A percentile compares a stretch with the other conserved stretches of the same genome.
Conservation (phyloP, 2,888 invertebrate genomes). For the Bibio marci region DNA sequence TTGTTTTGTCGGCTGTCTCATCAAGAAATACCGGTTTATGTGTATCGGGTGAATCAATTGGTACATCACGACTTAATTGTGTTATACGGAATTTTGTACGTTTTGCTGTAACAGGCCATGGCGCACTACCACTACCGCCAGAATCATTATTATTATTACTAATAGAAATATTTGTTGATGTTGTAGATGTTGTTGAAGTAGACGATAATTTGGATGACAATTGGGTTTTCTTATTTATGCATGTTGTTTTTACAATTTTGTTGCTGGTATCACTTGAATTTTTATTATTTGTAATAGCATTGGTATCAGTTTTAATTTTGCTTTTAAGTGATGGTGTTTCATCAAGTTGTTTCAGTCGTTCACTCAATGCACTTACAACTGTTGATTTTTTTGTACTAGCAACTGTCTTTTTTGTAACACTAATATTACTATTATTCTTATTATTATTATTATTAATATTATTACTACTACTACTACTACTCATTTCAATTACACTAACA, state of each 20-base stretch:
- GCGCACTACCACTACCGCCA: constrained; percentile 20
- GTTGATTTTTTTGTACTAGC: not conserved
- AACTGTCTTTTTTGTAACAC: no score
- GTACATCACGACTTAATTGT: constrained; percentile 53
- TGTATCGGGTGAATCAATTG: constrained; percentile 40
- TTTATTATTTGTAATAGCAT: no score
- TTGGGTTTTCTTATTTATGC: no score
- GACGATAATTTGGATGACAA: no score
- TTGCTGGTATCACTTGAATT: not conserved
- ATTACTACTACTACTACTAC: not conserved
- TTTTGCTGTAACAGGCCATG: constrained; percentile 35
- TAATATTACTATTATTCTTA: not conserved
- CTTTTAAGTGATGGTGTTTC: constrained; percentile 21
- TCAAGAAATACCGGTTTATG: constrained; percentile 34
- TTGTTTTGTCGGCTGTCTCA: constrained; percentile 48
- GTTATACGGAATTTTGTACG: constrained; percentile 47
- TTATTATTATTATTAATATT: not conserved
- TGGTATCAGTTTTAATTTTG: not conserved
- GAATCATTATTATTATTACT: no score
- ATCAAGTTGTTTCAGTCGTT: constrained; percentile 25
- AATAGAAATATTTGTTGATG: not conserved
- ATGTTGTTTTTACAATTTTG: not conserved
- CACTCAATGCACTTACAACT: constrained; percentile 16
- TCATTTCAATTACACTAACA: not conserved
- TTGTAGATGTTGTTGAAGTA: constrained; percentile 2